Percentiles rank a stretch among this genome's conserved stretches.
These are phyloP conservation scores for Akabosia matsudoensis DNA, from an alignment of 1,140 invertebrate genomes.

Conservation along the genomic window DNA sequence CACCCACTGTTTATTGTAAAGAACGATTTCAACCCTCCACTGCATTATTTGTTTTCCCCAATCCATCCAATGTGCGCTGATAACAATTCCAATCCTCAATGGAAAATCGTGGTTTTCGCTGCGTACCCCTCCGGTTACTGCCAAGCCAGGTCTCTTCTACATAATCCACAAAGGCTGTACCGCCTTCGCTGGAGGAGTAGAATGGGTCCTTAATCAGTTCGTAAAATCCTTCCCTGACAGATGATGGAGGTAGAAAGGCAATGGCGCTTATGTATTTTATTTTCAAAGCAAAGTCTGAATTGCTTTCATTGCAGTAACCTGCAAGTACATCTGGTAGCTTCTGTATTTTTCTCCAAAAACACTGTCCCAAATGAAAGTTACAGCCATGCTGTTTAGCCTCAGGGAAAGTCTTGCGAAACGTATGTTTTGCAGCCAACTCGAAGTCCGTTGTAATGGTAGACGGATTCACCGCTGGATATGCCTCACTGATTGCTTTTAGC, in stretches of 20 bases:
- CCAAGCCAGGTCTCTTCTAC: slow-evolving; percentile 7
- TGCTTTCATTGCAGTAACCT: background rate
- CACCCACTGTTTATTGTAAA: background rate
- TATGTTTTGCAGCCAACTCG: slow-evolving; percentile 21
- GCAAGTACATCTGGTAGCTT: background rate
- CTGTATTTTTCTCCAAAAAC: slow-evolving; percentile 23
- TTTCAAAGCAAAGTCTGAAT: background rate
- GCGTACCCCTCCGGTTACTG: background rate
- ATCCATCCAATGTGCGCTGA: background rate
- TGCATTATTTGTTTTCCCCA: slow-evolving; percentile 1
- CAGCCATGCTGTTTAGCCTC: slow-evolving; percentile 14
- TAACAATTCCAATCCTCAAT: slow-evolving; percentile 13
- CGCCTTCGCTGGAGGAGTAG: background rate
- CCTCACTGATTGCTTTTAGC: slow-evolving; percentile 1
- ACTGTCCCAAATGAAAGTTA: slow-evolving; percentile 23
- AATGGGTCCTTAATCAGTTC: background rate
- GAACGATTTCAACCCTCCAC: slow-evolving; percentile 4
- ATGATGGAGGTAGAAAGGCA: background rate
- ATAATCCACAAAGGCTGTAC: background rate
- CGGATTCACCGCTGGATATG: background rate
- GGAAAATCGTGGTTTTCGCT: background rate
- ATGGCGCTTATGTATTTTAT: slow-evolving; percentile 9
- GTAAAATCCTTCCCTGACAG: slow-evolving; percentile 14
- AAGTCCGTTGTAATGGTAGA: slow-evolving; percentile 17
- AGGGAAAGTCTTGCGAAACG: slow-evolving; percentile 23